A percentile compares a stretch with the other conserved stretches of the same genome.
Evolutionary conservation across 2,888 invertebrate genomes (phyloP).

Genomic region (Tanypteryx hageni): DNA sequence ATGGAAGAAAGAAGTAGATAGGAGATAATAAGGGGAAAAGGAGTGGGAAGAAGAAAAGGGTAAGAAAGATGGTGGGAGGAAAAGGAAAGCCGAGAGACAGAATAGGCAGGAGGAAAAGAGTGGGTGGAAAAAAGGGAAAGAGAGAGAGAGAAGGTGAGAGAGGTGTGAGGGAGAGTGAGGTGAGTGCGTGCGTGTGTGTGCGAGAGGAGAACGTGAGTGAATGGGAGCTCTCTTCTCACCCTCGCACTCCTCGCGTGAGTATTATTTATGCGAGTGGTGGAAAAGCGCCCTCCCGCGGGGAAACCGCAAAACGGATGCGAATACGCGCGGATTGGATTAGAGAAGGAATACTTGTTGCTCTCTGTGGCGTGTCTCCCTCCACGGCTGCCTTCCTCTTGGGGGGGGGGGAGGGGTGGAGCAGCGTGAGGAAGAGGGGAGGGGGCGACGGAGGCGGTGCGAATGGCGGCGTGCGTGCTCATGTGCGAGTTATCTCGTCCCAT

Average conservation of each 20-base stretch:
- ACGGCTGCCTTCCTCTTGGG: background rate
- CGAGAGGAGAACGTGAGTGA: background rate
- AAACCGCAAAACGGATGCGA: conserved; percentile 60
- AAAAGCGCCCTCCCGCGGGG: conserved; percentile 27
- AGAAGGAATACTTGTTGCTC: conserved; percentile 56
- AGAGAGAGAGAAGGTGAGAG: background rate
- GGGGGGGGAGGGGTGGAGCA: background rate
- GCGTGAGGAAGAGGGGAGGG: background rate
- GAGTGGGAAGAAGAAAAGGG: background rate
- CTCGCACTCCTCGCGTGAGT: conserved; percentile 14
- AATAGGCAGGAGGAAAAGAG: background rate
- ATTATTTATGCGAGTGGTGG: conserved; percentile 29
- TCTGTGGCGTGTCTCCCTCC: background rate
- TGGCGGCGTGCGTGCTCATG: too few species aligned
- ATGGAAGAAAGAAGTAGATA: background rate
- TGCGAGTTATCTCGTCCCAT: too few species aligned
- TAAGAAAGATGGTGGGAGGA: background rate
- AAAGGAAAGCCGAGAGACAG: background rate
- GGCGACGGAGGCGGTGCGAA: background rate
- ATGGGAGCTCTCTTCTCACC: background rate
- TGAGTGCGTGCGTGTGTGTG: background rate
- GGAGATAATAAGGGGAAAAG: background rate
- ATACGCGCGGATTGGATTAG: background rate
- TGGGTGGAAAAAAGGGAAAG: background rate
- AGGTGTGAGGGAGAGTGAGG: background rate